A percentile compares a stretch with the other conserved stretches of the same genome.
Conservation (phyloP, 2,888 invertebrate species). For the Rotaria socialis region DNA sequence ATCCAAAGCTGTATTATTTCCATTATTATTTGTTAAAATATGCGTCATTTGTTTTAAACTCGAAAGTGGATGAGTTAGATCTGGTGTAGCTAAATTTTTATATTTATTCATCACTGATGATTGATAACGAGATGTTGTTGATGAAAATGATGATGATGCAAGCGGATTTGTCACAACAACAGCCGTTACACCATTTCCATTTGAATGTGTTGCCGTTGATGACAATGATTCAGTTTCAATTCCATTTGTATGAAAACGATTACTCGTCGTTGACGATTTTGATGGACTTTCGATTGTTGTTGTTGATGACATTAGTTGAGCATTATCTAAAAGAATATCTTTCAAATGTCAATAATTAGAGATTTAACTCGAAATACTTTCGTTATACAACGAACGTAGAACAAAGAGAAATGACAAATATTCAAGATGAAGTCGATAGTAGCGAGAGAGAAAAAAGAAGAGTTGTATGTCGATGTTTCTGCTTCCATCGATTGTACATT, state of each 20-base stretch:
- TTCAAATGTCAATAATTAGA: too few relatives aligned
- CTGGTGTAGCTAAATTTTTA: slow-evolving; percentile 28
- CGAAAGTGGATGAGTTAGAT: neutral
- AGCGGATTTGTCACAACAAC: neutral
- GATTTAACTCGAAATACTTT: neutral
- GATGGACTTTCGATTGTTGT: slow-evolving; percentile 19
- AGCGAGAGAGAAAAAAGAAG: neutral
- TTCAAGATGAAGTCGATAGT: slow-evolving; percentile 14
- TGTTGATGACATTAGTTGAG: slow-evolving; percentile 20
- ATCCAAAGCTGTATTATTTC: neutral
- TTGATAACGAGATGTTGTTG: slow-evolving; percentile 19
- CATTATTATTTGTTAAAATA: neutral
- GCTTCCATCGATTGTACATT: slow-evolving; percentile 13
- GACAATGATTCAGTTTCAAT: neutral
- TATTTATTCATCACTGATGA: slow-evolving; percentile 31
- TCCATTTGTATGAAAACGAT: slow-evolving; percentile 6
- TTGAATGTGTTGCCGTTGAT: neutral
- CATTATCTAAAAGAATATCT: neutral
- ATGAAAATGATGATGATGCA: slow-evolving; percentile 5
- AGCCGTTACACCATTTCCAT: slow-evolving; percentile 18
- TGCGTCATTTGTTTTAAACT: neutral
- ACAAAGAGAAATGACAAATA: neutral
- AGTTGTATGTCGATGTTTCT: neutral
- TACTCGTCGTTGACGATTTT: slow-evolving; percentile 8
- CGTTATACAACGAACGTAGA: neutral